Percentiles rank a stretch among this genome's conserved stretches.
phyloP scores from a whole-genome alignment of 2,888 invertebrate species.

The Pammene fasciana region DNA sequence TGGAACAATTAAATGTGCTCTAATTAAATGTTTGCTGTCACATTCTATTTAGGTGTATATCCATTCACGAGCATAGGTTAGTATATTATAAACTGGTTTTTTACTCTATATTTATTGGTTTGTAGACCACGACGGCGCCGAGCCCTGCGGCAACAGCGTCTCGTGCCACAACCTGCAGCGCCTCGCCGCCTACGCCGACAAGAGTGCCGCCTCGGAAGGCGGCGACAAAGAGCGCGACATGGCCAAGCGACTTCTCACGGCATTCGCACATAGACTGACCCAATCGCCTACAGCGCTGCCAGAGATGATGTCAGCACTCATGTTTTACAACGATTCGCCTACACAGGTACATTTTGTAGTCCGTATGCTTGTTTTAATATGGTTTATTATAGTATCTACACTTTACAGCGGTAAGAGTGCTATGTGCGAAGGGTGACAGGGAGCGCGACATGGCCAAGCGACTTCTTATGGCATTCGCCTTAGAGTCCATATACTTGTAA shows the following conservation, averaged over 20 bases:
- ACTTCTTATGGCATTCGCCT: constrained; percentile 85
- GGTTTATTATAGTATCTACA: neutral
- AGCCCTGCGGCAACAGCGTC: constrained; percentile 96
- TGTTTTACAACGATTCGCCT: constrained; percentile 86
- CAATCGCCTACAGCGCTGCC: constrained; percentile 88
- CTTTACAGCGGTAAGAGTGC: constrained; percentile 85
- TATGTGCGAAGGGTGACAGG: constrained; percentile 64
- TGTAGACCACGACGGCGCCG: constrained; percentile 96
- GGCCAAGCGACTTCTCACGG: constrained; percentile 84
- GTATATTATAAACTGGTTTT: no score
- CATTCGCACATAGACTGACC: constrained; percentile 85
- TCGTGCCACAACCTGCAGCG: constrained; percentile 91
- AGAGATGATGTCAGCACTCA: constrained; percentile 89
- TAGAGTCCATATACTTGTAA: no score
- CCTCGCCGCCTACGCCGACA: constrained; percentile 87
- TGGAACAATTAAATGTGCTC: no score
- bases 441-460: constrained; percentile 83
- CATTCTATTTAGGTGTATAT: no score
- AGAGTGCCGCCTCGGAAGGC: constrained; percentile 67
- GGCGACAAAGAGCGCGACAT: constrained; percentile 75
- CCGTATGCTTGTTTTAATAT: neutral
- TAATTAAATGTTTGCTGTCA: no score
- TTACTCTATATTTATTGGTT: no score
- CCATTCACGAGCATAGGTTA: no score
- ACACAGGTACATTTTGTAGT: constrained; percentile 79